These are phyloP conservation scores for Thunnus albacares DNA, from an alignment of 2,797 vertebrate species.

Conservation along the genomic window DNA sequence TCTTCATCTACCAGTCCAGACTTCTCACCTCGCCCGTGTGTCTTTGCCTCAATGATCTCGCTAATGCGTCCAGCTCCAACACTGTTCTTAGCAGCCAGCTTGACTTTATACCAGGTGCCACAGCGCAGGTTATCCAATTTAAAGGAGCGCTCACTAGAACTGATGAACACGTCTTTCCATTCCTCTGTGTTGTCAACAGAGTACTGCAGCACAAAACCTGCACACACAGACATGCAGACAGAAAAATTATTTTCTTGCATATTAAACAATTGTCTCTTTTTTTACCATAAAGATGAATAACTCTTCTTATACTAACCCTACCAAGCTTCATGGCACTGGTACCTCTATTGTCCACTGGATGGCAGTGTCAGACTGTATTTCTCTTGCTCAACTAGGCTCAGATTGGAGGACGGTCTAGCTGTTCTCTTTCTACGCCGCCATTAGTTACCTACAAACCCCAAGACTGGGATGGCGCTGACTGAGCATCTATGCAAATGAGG, in stretches of 20 bases:
- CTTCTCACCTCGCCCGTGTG: constrained; percentile 93
- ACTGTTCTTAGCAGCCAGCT: constrained; percentile 98
- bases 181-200: constrained; percentile 98
- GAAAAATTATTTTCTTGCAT: neutral
- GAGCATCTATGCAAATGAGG: constrained; percentile 78
- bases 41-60: constrained; percentile 99
- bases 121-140: constrained; percentile 97
- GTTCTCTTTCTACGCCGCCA: constrained; percentile 65
- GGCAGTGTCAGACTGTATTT: constrained; percentile 50
- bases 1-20: neutral
- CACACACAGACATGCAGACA: neutral
- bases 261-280: neutral
- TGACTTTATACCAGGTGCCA: constrained; percentile 99
- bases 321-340: neutral
- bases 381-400: neutral
- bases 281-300: neutral
- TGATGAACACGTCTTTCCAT: constrained; percentile 98
- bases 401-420: constrained; percentile 56
- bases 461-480: constrained; percentile 78
- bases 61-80: constrained; percentile 98
- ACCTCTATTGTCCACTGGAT: constrained; percentile 67
- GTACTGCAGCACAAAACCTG: constrained; percentile 98
- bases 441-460: constrained; percentile 79
- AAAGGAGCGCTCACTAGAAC: constrained; percentile 95
- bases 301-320: neutral